Base-by-base conservation (phyloP, 92 coral and sea anemone species). In the Siderastrea siderea region DNA sequence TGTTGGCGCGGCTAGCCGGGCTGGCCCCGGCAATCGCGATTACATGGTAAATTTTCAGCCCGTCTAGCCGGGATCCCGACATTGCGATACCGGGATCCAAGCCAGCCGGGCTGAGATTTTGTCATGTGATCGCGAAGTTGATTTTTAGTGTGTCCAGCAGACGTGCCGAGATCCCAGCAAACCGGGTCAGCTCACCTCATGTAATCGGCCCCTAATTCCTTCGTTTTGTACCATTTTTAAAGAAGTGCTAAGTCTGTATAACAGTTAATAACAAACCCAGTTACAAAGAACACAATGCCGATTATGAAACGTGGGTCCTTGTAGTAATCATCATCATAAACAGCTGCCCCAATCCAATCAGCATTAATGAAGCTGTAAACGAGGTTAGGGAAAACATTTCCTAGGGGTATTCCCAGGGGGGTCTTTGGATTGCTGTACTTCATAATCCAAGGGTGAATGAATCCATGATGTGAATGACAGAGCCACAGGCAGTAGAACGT, bases 371-470 rank as follows among this genome's bases (percentile, higher is more conserved):
- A 91, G 65, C 94, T 87, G 88, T 76, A 91, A 5, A 91, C 61
- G 8, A 91, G 72, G 38, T 91, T 91, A 1, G 92, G 92, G 43
- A 91, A 91, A 0, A 91, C 38, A 1, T 87, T 87, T 2, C 81
- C 94, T 2, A 91, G 61, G 16, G 92, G 86, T 49, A 91, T 91
- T 16, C 92, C 92, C 45, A 91, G 51, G 0, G 94, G 94, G 16
- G 92, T 88, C 52, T 71, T 91, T 43, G 89, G 80, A 72, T 49
- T 81, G 79, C 94, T 88, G 75, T 91, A 91, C 46, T 78, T 87
- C 94, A 91, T 91, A 53, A 91, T 71, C 94, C 94, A 91, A 2
- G 94, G 94, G 73, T 91, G 92, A 14, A 91, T 88, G 54, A 91
- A 45, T 12, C 94, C 94, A 60, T 92, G 94, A 59, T 91, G 94